phyloP scores from a whole-genome alignment of 2,888 invertebrate species.

The Habroteleia sp. region DNA sequence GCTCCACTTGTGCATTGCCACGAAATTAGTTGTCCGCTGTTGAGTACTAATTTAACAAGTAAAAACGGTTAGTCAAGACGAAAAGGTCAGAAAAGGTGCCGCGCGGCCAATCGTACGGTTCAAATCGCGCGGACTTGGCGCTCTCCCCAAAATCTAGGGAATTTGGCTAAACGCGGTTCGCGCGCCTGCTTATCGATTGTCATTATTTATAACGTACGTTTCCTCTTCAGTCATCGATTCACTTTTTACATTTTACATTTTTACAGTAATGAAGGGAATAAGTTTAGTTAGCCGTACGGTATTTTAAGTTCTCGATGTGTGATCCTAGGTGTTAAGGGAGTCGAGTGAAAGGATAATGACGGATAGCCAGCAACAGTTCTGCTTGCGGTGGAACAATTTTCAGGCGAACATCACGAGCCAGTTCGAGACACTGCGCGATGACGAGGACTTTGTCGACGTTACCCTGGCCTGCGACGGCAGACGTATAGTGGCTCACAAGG shows the following conservation, averaged over 20 bases:
- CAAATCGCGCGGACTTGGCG: slow-evolving; percentile 1
- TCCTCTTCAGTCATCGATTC: slow-evolving; percentile 81
- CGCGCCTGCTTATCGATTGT: slow-evolving; percentile 80
- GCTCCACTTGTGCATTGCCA: too few species aligned
- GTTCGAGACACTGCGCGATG: slow-evolving; percentile 91
- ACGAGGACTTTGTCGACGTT: slow-evolving; percentile 94
- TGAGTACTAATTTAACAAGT: neutral
- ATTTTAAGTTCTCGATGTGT: slow-evolving; percentile 73
- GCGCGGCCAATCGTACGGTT: too few species aligned
- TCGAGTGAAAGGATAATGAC: slow-evolving; percentile 78
- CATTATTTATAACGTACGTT: slow-evolving; percentile 81
- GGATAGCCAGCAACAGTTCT: slow-evolving; percentile 89
- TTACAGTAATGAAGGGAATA: slow-evolving; percentile 78
- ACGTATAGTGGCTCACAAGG: slow-evolving; percentile 91
- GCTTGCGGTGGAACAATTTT: slow-evolving; percentile 95
- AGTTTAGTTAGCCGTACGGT: slow-evolving; percentile 74
- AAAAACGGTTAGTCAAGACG: neutral
- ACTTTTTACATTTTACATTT: slow-evolving; percentile 80
- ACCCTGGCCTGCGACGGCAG: slow-evolving; percentile 93
- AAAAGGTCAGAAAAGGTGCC: neutral
- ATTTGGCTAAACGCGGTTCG: slow-evolving; percentile 69
- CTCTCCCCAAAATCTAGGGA: slow-evolving; percentile 66
- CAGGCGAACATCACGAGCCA: slow-evolving; percentile 93
- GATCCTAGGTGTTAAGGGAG: slow-evolving; percentile 74
- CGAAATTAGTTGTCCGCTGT: too few species aligned